Evolutionary conservation across 2,888 invertebrate species (phyloP).

Genomic region (Oscheius sp.): DNA sequence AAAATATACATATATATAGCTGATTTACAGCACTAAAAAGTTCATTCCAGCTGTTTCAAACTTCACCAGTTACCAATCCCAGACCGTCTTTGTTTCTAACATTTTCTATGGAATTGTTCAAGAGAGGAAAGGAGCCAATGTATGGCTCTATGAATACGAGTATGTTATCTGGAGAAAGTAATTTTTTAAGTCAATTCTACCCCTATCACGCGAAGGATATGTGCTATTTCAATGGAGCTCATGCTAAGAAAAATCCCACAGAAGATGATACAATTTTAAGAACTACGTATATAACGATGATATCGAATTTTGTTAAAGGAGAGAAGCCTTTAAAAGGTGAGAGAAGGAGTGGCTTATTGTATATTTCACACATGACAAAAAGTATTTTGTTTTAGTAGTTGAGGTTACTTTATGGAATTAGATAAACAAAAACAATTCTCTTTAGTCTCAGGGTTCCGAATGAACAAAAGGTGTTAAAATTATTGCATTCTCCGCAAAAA

Average conservation of each 20-base stretch:
- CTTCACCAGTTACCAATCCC: constrained; percentile 12
- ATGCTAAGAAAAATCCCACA: too few species aligned
- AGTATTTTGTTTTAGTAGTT: too few species aligned
- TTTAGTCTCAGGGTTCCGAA: too few species aligned
- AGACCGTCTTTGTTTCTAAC: constrained; percentile 6
- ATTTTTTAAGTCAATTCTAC: neutral
- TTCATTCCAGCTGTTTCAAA: constrained; percentile 5
- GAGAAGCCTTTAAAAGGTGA: neutral
- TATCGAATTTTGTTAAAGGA: constrained; percentile 7
- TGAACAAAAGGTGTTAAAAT: too few species aligned
- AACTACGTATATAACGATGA: neutral
- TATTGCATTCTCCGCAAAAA: too few species aligned
- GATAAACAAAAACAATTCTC: too few species aligned
- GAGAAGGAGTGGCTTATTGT: too few species aligned
- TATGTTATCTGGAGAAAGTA: constrained; percentile 12
- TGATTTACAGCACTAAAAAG: neutral
- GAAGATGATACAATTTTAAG: neutral
- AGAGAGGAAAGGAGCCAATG: constrained; percentile 20
- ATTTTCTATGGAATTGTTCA: constrained; percentile 5
- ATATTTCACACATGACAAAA: too few species aligned
- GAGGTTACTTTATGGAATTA: too few species aligned
- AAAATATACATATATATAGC: too few species aligned
- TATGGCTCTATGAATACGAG: constrained; percentile 21
- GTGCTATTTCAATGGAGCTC: constrained; percentile 10
- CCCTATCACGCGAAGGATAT: neutral